phyloP scores from a whole-genome alignment of 2,113 vertebrate species.

The Nycticebus coucang region DNA sequence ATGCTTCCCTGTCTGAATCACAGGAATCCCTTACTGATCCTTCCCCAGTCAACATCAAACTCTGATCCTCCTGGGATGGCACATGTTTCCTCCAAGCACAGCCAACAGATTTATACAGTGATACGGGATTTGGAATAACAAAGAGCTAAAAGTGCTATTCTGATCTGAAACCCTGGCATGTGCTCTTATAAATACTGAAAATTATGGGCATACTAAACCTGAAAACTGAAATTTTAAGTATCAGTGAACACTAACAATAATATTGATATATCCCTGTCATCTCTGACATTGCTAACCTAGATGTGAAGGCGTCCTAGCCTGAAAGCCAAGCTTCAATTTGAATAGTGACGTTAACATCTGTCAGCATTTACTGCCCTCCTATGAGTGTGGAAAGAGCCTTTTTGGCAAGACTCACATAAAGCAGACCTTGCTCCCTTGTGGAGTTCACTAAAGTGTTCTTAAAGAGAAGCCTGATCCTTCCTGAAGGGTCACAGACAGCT shows the following conservation, averaged over 20 bases:
- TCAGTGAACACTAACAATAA: not conserved
- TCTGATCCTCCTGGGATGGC: not conserved
- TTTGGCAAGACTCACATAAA: constrained; percentile 67
- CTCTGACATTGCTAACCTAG: constrained; percentile 66
- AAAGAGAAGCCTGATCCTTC: not conserved
- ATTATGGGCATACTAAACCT: constrained; percentile 52
- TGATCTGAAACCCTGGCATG: constrained; percentile 34
- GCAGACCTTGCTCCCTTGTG: constrained; percentile 49
- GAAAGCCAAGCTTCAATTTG: constrained; percentile 75
- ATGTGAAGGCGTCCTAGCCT: constrained; percentile 32
- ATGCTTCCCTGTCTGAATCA: constrained; percentile 54
- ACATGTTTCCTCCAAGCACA: not conserved
- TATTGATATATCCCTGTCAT: constrained; percentile 54
- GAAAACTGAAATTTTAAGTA: constrained; percentile 57
- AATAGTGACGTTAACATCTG: constrained; percentile 78
- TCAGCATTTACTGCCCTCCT: constrained; percentile 73
- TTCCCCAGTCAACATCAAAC: constrained; percentile 57
- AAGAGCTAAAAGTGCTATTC: constrained; percentile 46
- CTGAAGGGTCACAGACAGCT: not conserved
- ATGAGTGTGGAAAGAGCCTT: constrained; percentile 67
- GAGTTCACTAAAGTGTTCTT: constrained; percentile 24
- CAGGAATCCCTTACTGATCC: constrained; percentile 34
- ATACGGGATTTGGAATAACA: not conserved
- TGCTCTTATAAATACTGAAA: constrained; percentile 28
- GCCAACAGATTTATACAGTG: constrained; percentile 25